Percentiles rank a stretch among this genome's conserved stretches.
Evolutionary conservation across 2,888 invertebrate genomes (phyloP).

Genomic region (Melanchra persicariae): DNA sequence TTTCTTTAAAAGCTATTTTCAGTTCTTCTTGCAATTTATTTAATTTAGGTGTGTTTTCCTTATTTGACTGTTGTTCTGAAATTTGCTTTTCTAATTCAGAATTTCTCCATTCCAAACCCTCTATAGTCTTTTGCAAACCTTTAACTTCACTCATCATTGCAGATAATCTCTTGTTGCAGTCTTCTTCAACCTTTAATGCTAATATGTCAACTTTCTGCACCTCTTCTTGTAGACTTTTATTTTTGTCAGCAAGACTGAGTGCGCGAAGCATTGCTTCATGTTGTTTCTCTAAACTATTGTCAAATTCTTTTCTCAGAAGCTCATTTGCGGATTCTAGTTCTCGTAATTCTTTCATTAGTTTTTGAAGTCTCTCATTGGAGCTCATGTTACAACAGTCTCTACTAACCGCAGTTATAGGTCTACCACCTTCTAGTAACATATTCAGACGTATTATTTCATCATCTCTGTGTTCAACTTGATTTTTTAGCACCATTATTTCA

Average conservation of each 20-base stretch:
- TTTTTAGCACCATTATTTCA: conserved; percentile 82
- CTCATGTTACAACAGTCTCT: conserved; percentile 93
- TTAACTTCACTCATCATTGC: conserved; percentile 91
- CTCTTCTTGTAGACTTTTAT: conserved; percentile 93
- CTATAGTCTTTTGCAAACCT: conserved; percentile 90
- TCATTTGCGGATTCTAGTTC: conserved; percentile 91
- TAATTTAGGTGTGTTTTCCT: conserved; percentile 66
- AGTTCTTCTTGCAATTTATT: conserved; percentile 76
- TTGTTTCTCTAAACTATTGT: conserved; percentile 92
- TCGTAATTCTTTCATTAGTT: conserved; percentile 91
- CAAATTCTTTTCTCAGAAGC: conserved; percentile 85
- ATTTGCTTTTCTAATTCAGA: conserved; percentile 91
- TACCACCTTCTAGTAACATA: conserved; percentile 93
- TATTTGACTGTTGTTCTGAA: conserved; percentile 75
- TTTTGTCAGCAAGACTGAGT: conserved; percentile 93
- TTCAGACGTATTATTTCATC: conserved; percentile 93
- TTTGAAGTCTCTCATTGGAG: conserved; percentile 89
- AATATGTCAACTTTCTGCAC: conserved; percentile 93
- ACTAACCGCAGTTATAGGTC: conserved; percentile 91
- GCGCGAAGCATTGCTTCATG: conserved; percentile 96
- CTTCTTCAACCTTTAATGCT: conserved; percentile 94
- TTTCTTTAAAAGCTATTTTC: conserved; percentile 78
- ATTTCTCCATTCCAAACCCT: conserved; percentile 82
- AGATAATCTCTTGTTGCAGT: conserved; percentile 93
- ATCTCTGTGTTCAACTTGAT: conserved; percentile 90